phyloP scores from a whole-genome alignment of 2,888 invertebrate genomes.

The Melieria picta region DNA sequence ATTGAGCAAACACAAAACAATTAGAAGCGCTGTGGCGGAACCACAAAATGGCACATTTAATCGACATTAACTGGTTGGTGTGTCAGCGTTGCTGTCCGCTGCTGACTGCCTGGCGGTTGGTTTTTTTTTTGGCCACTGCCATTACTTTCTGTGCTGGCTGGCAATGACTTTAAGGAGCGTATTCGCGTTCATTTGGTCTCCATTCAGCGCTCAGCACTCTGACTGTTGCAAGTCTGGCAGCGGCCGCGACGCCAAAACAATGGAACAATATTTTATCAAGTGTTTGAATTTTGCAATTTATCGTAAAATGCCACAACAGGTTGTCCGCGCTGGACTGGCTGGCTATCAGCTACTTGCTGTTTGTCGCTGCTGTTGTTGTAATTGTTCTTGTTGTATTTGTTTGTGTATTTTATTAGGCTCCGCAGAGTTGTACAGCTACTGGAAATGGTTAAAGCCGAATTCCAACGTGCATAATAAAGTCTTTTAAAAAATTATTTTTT shows the following conservation, averaged over 20 bases:
- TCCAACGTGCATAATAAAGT: too few species aligned
- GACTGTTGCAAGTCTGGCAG: neutral
- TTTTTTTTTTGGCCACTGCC: too few species aligned
- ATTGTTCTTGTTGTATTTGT: neutral
- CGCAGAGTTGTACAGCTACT: too few species aligned
- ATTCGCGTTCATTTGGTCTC: constrained; percentile 22
- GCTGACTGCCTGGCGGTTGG: too few species aligned
- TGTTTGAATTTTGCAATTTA: constrained; percentile 36
- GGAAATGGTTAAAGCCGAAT: too few species aligned
- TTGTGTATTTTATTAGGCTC: too few species aligned
- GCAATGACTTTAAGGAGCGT: constrained; percentile 18
- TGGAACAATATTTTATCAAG: constrained; percentile 54
- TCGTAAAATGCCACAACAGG: constrained; percentile 43
- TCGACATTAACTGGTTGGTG: too few species aligned
- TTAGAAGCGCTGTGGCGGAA: too few species aligned
- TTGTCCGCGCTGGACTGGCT: constrained; percentile 14
- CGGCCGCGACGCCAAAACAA: constrained; percentile 38
- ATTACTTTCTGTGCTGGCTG: neutral
- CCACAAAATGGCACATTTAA: too few species aligned
- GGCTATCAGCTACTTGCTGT: neutral
- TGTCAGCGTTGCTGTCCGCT: too few species aligned
- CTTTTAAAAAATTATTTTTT: constrained; percentile 6
- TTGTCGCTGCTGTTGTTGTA: neutral
- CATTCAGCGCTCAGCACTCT: neutral
- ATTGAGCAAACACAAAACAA: too few species aligned